Percentiles rank a stretch among this genome's conserved stretches.
phyloP scores from a whole-genome alignment of 2,113 vertebrate genomes.

The Crotalus tigris region DNA sequence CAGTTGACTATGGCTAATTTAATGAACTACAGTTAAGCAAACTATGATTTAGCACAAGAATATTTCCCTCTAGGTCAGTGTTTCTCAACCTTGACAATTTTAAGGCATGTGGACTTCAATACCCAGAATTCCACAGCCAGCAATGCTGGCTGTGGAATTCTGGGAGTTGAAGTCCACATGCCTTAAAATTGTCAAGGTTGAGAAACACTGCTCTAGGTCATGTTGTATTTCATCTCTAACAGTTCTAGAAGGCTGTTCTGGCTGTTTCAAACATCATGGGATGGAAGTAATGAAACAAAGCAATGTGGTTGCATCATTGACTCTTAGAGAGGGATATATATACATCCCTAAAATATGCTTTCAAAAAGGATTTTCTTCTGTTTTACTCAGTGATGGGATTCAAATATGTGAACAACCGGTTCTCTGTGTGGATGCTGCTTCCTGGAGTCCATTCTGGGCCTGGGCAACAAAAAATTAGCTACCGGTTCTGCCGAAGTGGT shows the following conservation, averaged over 20 bases:
- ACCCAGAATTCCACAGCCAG: too few relatives aligned
- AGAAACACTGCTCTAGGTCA: neutral
- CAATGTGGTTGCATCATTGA: neutral
- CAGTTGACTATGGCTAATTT: neutral
- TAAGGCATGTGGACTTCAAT: too few relatives aligned
- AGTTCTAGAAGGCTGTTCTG: neutral
- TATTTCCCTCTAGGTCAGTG: neutral
- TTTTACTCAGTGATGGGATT: neutral
- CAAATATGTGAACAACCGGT: too few relatives aligned
- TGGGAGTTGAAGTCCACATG: too few relatives aligned
- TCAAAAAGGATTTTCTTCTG: neutral
- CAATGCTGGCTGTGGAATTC: too few relatives aligned
- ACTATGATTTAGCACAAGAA: neutral
- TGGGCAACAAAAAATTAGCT: too few relatives aligned
- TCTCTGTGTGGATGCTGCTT: too few relatives aligned
- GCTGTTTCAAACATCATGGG: neutral
- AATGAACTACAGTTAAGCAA: neutral
- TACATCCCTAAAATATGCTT: neutral
- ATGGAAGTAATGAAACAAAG: neutral
- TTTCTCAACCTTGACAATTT: too few relatives aligned
- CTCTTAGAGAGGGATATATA: neutral
- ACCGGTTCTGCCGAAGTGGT: too few relatives aligned
- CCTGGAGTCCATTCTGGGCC: too few relatives aligned
- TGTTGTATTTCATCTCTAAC: neutral
- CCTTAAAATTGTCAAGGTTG: too few relatives aligned